Base-by-base conservation (phyloP, 30 jellyfish, hydroid and myxozoan species). In the Hydractinia symbiolongicarpus region DNA sequence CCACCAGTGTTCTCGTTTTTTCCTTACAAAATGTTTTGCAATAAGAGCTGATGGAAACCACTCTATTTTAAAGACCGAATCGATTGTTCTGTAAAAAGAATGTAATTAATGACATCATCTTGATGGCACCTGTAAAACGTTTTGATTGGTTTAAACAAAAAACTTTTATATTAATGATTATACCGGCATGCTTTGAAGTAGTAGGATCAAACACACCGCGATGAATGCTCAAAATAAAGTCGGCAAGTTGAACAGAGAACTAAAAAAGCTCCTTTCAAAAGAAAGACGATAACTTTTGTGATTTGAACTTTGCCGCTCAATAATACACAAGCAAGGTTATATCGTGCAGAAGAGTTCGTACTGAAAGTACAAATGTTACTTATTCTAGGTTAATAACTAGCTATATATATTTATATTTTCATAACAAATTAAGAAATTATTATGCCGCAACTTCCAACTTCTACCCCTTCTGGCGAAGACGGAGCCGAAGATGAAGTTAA, bases 51-150 rank as follows among this genome's bases (percentile, higher is more conserved):
- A 55, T 58, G 54, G 79, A 79, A 79, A 79, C 84, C 87, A 61
- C n/a, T 15, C 67, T 79, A 79, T 20, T 79, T 79, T 62, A 21
- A 62, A 56, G 87, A 79, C 87, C 87, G 44, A 17, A 1, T 79
- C 67, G 87, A 79, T 60, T 61, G 82, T 66, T 58, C 55, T 61
- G 50, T 20, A 61, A 16, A 52, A 77, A 77, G 87, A 85, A 62
- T 81, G 95, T 67, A 83, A 82, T 86, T 76, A 91, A 86, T 91
- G 98, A 91, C 94, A 94, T 91, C 98, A 91, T 91, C 72, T 88
- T 68, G 77, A 79, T 91, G 98, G 98, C 98, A 91, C 98, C 98
- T 91, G 98, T 94, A 92, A 86, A 73, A 77, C 95, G 98, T 91
- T 95, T 90, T 91, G 93, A 91, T 85, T 91, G 91, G 89, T 70